These are phyloP conservation scores for Microtus oregoni DNA, from an alignment of 2,113 vertebrate species.

Conservation along the genomic window DNA sequence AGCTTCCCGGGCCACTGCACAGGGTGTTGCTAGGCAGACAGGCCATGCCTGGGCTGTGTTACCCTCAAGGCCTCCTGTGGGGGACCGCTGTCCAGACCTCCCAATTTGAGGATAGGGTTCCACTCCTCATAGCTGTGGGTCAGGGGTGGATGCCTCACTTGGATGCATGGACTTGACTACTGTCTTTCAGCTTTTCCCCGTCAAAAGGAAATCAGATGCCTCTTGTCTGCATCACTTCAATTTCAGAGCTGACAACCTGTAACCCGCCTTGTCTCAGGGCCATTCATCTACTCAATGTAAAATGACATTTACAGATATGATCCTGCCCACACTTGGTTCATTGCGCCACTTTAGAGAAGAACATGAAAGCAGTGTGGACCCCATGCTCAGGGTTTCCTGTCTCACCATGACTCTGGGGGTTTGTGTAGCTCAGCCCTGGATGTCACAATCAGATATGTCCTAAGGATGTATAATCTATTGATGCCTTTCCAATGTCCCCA, in stretches of 20 bases:
- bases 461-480: neutral
- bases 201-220: neutral
- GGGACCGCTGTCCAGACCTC: neutral
- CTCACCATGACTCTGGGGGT: accelerated
- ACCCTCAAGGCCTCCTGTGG: neutral
- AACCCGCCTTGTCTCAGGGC: accelerated
- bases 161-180: neutral
- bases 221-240: no score
- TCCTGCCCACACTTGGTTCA: neutral
- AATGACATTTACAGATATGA: neutral
- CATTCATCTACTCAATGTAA: neutral
- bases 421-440: neutral
- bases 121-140: neutral
- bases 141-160: neutral
- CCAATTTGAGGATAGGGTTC: neutral
- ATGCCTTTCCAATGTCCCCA: neutral
- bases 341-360: neutral
- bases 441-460: neutral
- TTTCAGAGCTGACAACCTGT: neutral
- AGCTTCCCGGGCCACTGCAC: neutral
- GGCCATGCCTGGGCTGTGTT: no score
- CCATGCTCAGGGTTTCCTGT: no score
- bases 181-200: neutral
- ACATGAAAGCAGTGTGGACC: no score
- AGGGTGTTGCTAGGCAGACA: neutral